Conservation (phyloP, 2,797 vertebrate species). For the Smutsia temminckii region DNA sequence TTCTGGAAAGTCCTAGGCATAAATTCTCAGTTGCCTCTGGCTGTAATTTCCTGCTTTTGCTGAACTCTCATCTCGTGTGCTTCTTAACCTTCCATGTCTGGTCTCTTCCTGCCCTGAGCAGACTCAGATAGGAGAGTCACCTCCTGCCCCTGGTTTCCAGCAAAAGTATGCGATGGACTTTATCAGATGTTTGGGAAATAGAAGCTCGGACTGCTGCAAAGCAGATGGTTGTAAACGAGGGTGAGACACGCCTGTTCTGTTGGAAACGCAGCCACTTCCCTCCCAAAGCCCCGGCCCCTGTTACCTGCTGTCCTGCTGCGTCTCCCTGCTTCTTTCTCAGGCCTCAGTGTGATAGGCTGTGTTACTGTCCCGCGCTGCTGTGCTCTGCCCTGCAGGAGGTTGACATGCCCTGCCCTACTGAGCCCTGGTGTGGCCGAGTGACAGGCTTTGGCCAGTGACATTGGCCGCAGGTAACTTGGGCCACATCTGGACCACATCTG, state of each 20-base stretch:
- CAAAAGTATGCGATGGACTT: neutral
- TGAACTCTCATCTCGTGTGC: neutral
- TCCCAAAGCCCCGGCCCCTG: neutral
- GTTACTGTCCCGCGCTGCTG: accelerated
- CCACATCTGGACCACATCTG: too few species aligned
- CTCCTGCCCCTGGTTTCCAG: neutral
- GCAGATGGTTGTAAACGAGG: neutral
- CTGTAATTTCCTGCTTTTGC: neutral
- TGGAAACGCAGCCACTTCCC: neutral
- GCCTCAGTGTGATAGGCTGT: too few species aligned
- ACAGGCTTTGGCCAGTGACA: neutral
- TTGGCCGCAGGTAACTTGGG: too few species aligned
- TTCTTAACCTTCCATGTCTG: neutral
- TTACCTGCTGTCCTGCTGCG: neutral
- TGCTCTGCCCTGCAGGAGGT: neutral
- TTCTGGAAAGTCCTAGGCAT: neutral
- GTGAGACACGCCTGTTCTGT: neutral
- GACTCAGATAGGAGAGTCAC: neutral
- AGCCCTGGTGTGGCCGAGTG: neutral
- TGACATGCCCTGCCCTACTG: too few species aligned
- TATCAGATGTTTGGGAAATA: neutral
- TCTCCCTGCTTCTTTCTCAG: neutral
- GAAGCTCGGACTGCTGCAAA: neutral
- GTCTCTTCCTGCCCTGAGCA: neutral
- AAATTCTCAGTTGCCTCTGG: neutral